Base-by-base conservation (phyloP, 2,797 vertebrate genomes). In the Epinephelus coioides region DNA sequence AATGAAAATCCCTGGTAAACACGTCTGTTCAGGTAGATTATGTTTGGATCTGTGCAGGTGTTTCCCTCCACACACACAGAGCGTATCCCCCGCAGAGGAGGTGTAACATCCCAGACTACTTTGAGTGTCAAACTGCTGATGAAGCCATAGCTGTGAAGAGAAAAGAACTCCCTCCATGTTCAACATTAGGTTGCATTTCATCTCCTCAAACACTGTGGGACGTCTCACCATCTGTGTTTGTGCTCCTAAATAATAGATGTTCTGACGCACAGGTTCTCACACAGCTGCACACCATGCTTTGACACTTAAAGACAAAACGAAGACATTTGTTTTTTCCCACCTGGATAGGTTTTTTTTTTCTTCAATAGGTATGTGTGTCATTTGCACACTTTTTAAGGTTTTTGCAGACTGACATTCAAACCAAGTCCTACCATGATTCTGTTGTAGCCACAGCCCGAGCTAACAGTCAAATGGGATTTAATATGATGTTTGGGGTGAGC, bases 201-300 rank as follows among this genome's bases (percentile, higher is more conserved):
- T 88, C 79, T 88, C 60, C 65, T 66, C 19, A 69, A 74, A 68
- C 81, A 19, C 62, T 1, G 14, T 53, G 84, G 61, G 76, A 79
- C 60, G 15, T 49, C 74, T 87, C 73, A 34, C 82, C 85, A 59
- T 88, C 87, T 88, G 88, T 73, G 79, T 83, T 43, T 64, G 69
- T 79, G 49, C 25, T 4, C 44, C 23, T 88, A 21, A 90, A 91
- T 92, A 87, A 90, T 88, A 69, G 38, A 92, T 85, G 82, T n/a
- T n/a, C 43, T 38, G 51, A 71, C 49, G 38, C 34, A 38, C 76
- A 65, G 27, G 34, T 78, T 73, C 55, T 21, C 78, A 56, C 73
- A 63, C 75, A 78, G 72, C 76, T 71, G 81, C 75, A 53, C 47
- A 27, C 53, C 14, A 55, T 54, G 75, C 59, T 60, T 27, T 81